phyloP scores from a whole-genome alignment of 1,140 invertebrate genomes.

The Drosophila nasuta region DNA sequence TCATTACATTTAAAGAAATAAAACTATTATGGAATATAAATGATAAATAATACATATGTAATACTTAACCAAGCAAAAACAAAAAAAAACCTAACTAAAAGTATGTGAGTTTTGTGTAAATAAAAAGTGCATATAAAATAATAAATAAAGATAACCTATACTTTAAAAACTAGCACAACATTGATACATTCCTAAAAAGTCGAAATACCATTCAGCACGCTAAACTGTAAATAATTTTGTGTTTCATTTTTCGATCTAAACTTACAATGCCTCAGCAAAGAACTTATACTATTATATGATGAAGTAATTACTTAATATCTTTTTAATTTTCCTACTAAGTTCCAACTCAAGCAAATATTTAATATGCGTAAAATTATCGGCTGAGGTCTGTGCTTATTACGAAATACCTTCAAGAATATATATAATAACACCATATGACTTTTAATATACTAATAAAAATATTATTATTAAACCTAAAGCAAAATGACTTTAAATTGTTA shows the following conservation, averaged over 20 bases:
- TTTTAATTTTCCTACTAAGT: constrained; percentile 72
- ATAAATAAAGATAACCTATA: constrained; percentile 10
- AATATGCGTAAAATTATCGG: constrained; percentile 43
- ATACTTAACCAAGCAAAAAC: constrained; percentile 31
- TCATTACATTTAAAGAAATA: constrained; percentile 75
- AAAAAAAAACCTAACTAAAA: constrained; percentile 15
- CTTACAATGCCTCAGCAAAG: constrained; percentile 24
- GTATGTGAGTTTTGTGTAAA: constrained; percentile 44
- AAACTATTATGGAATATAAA: constrained; percentile 46
- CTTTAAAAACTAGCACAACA: constrained; percentile 28
- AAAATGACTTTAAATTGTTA: neutral
- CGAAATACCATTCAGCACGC: constrained; percentile 43
- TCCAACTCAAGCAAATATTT: constrained; percentile 53
- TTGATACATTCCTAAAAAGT: constrained; percentile 35
- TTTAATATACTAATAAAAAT: constrained; percentile 80
- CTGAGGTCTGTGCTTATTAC: constrained; percentile 74
- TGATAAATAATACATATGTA: constrained; percentile 20
- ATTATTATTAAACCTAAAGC: constrained; percentile 76
- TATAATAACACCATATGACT: constrained; percentile 82
- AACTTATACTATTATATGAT: neutral
- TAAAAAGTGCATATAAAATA: constrained; percentile 43
- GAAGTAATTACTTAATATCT: constrained; percentile 19
- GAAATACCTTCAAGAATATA: constrained; percentile 78
- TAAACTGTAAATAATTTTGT: constrained; percentile 72
- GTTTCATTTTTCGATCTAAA: constrained; percentile 60